A percentile compares a stretch with the other conserved stretches of the same genome.
phyloP scores from a whole-genome alignment of 2,888 invertebrate species.

The Lacanobia wlatinum region DNA sequence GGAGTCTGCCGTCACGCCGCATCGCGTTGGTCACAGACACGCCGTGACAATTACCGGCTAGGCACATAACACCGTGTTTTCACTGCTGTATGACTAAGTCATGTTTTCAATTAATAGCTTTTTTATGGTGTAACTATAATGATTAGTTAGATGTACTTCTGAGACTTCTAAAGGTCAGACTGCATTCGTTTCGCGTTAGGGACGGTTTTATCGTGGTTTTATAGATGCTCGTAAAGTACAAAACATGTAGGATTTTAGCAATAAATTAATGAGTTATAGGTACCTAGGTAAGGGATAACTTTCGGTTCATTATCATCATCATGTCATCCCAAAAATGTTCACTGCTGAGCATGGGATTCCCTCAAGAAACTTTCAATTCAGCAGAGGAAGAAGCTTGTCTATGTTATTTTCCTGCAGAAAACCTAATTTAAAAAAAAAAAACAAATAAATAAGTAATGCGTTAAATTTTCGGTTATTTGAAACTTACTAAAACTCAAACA shows the following conservation, averaged over 20 bases:
- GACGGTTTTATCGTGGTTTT: background rate
- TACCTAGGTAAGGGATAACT: background rate
- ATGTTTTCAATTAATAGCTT: conserved; percentile 17
- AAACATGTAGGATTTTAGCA: background rate
- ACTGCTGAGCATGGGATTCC: too few relatives aligned
- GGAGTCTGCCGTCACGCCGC: conserved; percentile 16
- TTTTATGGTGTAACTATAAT: background rate
- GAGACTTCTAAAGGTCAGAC: conserved; percentile 4
- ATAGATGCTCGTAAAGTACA: too few relatives aligned
- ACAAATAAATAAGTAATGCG: too few relatives aligned
- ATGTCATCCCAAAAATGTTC: too few relatives aligned
- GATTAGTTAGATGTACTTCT: background rate
- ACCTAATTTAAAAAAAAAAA: too few relatives aligned
- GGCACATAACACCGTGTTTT: conserved; percentile 12
- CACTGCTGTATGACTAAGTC: background rate
- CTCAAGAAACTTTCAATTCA: background rate
- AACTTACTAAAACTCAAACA: too few relatives aligned
- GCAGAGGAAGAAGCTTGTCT: background rate
- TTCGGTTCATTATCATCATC: too few relatives aligned
- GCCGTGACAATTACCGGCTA: background rate
- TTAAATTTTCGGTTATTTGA: too few relatives aligned
- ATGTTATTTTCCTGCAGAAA: too few relatives aligned
- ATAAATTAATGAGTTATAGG: too few relatives aligned
- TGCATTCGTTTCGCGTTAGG: conserved; percentile 12
- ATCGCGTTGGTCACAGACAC: conserved; percentile 43